These are phyloP conservation scores for Drosophila prosaltans DNA, from an alignment of 1,140 invertebrate species.

Conservation along the genomic window DNA sequence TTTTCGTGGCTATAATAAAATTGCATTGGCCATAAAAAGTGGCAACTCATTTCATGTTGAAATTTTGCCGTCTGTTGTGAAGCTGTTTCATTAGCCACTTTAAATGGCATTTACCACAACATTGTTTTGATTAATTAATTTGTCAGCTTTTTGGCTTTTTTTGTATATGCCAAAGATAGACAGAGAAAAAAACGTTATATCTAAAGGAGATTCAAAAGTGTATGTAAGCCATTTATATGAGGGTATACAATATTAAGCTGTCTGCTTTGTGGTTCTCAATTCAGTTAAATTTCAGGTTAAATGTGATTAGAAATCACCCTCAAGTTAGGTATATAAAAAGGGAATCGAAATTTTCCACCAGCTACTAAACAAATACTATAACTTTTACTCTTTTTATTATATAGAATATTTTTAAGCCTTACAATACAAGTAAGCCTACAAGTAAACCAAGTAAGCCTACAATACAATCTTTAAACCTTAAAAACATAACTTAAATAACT, in stretches of 20 bases:
- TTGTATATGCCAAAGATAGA: neutral
- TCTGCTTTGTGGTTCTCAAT: constrained; percentile 31
- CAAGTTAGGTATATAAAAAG: no score
- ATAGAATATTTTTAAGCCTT: no score
- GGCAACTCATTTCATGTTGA: constrained; percentile 54
- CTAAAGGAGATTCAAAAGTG: neutral
- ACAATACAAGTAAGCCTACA: no score
- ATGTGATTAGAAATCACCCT: no score
- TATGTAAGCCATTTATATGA: constrained; percentile 1
- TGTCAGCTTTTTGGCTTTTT: constrained; percentile 46
- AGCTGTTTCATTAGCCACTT: constrained; percentile 65
- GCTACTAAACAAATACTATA: no score
- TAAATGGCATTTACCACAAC: constrained; percentile 63
- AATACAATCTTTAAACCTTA: no score
- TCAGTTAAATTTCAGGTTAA: neutral
- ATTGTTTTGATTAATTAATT: constrained; percentile 73
- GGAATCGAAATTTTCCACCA: no score
- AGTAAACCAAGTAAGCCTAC: no score
- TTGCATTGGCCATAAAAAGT: constrained; percentile 72
- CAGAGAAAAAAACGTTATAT: neutral
- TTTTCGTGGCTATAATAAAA: constrained; percentile 67
- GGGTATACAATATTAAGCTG: constrained; percentile 59
- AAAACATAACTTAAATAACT: no score
- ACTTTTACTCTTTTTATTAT: no score
- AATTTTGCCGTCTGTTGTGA: constrained; percentile 35